Conservation (phyloP, 2,888 invertebrate species). For the Hetaerina titia region DNA sequence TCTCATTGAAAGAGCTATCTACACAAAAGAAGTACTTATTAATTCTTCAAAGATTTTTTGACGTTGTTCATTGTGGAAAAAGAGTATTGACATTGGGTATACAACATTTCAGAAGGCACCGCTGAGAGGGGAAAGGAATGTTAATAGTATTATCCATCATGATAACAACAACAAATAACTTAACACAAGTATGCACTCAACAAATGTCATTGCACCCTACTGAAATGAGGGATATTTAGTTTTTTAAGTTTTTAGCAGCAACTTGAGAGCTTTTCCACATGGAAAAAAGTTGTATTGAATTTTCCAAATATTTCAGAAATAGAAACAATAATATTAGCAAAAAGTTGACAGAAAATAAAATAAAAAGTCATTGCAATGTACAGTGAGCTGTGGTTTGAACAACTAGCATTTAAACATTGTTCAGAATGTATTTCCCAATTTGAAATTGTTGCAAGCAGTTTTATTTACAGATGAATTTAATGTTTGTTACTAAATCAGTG, state of each 20-base stretch:
- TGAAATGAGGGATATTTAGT: conserved; percentile 28
- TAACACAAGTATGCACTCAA: conserved; percentile 42
- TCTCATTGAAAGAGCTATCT: conserved; percentile 51
- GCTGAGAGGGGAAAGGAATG: conserved; percentile 61
- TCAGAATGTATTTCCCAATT: neutral
- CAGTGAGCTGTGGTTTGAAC: neutral
- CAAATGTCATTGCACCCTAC: conserved; percentile 14
- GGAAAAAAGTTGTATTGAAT: conserved; percentile 22
- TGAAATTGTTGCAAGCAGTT: neutral
- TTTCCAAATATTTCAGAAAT: neutral
- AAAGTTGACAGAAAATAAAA: neutral
- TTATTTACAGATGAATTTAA: neutral
- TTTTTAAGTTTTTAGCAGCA: conserved; percentile 42
- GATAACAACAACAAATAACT: conserved; percentile 52
- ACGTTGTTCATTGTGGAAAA: conserved; percentile 51
- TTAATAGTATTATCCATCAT: conserved; percentile 33
- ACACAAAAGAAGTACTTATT: conserved; percentile 43
- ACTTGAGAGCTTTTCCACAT: conserved; percentile 62
- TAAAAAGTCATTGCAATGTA: neutral
- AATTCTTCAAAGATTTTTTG: conserved; percentile 62
- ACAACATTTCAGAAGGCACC: conserved; percentile 65
- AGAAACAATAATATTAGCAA: neutral
- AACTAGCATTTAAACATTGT: neutral
- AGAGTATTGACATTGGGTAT: conserved; percentile 65
- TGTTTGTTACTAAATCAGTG: neutral